These are phyloP conservation scores for Aphaenogaster rudis DNA, from an alignment of 1,140 invertebrate species.

Conservation along the genomic window DNA sequence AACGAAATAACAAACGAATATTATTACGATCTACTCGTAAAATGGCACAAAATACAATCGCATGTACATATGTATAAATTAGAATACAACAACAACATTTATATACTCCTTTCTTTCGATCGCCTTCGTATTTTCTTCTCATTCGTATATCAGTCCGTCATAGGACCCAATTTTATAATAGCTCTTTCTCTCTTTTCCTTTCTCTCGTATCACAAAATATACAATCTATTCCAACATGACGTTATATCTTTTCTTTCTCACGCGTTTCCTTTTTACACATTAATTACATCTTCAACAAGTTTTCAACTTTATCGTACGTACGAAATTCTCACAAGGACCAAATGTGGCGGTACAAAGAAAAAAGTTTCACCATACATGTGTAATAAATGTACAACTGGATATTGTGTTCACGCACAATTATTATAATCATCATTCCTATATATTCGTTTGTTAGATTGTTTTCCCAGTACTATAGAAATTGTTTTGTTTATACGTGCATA, in stretches of 20 bases:
- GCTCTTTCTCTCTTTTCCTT: slow-evolving; percentile 19
- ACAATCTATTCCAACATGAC: slow-evolving; percentile 77
- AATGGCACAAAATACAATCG: slow-evolving; percentile 81
- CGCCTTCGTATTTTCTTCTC: slow-evolving; percentile 28
- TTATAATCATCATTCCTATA: background rate
- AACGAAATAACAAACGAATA: slow-evolving; percentile 65
- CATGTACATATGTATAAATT: slow-evolving; percentile 76
- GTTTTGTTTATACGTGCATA: background rate
- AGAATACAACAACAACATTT: slow-evolving; percentile 73
- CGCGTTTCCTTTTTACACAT: slow-evolving; percentile 71
- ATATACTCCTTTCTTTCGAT: slow-evolving; percentile 70
- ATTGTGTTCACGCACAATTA: background rate
- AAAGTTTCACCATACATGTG: background rate
- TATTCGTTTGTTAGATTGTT: background rate
- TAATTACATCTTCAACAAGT: slow-evolving; percentile 71
- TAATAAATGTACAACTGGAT: background rate
- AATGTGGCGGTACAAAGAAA: background rate
- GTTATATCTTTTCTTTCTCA: slow-evolving; percentile 68
- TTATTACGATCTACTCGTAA: slow-evolving; percentile 71
- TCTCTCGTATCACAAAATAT: slow-evolving; percentile 83
- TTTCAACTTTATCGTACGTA: slow-evolving; percentile 40
- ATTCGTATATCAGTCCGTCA: slow-evolving; percentile 32
- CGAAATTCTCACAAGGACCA: slow-evolving; percentile 62
- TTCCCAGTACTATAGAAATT: background rate
- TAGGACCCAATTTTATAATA: slow-evolving; percentile 42